phyloP scores from a whole-genome alignment of 1,140 invertebrate species.

The Nixonia krombeini region DNA sequence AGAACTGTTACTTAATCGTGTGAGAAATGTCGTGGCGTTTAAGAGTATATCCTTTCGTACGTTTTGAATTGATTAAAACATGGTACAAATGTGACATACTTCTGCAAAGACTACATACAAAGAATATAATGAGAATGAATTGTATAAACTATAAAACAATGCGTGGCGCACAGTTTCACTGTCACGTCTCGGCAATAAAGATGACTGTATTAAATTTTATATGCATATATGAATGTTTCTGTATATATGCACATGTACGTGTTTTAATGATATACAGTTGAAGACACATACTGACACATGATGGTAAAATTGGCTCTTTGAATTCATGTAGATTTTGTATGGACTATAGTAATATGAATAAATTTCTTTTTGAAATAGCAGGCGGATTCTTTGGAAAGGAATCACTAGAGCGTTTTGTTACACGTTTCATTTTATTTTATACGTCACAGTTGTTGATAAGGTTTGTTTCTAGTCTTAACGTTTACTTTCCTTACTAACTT shows the following conservation, averaged over 20 bases:
- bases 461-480: conserved; percentile 2
- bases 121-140: conserved; percentile 2
- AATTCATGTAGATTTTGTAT: conserved; percentile 66
- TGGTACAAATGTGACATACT: conserved; percentile 15
- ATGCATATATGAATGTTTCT: conserved; percentile 6
- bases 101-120: not conserved
- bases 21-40: conserved; percentile 14
- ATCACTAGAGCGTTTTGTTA: too few species aligned
- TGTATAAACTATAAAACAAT: not conserved
- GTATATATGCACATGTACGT: conserved; percentile 8
- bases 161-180: not conserved
- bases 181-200: conserved; percentile 7
- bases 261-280: not conserved
- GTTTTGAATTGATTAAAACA: conserved; percentile 13
- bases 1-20: too few species aligned
- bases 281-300: conserved; percentile 19
- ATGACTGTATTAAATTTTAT: conserved; percentile 10
- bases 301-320: conserved; percentile 40
- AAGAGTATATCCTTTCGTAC: conserved; percentile 24
- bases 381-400: not conserved
- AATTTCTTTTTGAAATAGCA: conserved; percentile 62
- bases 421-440: too few species aligned
- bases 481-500: conserved; percentile 39
- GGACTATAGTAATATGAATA: conserved; percentile 61
- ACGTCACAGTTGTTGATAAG: too few species aligned